Evolutionary conservation across 1,140 invertebrate species (phyloP).

Genomic region (Oryctes rhinoceros): DNA sequence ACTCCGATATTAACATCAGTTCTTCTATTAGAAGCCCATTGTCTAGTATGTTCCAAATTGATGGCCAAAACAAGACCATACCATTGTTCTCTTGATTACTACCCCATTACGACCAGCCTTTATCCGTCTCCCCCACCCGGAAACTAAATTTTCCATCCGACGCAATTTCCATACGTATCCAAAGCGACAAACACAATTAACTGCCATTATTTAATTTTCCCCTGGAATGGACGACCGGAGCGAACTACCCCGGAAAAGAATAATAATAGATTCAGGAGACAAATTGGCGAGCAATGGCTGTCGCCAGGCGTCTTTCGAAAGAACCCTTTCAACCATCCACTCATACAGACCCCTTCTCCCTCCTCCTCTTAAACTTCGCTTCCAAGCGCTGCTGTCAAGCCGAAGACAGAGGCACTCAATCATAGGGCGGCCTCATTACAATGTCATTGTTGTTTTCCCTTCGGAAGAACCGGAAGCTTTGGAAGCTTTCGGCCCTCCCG

Average conservation of each 20-base stretch:
- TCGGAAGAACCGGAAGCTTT: background rate
- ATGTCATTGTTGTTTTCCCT: constrained; percentile 35
- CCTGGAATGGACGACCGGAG: background rate
- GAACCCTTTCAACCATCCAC: background rate
- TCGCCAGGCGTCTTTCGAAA: background rate
- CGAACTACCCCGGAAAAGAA: background rate
- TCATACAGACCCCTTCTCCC: background rate
- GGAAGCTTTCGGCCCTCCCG: background rate
- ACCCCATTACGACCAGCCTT: background rate
- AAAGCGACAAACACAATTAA: constrained; percentile 1
- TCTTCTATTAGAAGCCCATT: no score
- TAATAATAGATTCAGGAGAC: constrained; percentile 23
- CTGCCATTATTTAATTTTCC: constrained; percentile 24
- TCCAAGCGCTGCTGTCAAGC: background rate
- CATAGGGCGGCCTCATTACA: constrained; percentile 26
- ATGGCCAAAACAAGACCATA: no score
- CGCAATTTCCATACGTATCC: background rate
- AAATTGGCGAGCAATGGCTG: constrained; percentile 10
- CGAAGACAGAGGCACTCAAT: constrained; percentile 19
- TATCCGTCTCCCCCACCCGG: background rate
- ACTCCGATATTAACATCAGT: no score
- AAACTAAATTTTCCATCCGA: background rate
- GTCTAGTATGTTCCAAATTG: no score
- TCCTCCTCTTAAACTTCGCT: background rate
- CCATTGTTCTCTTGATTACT: background rate